Conservation (phyloP, 2,888 invertebrate genomes). For the Spodoptera exigua region DNA sequence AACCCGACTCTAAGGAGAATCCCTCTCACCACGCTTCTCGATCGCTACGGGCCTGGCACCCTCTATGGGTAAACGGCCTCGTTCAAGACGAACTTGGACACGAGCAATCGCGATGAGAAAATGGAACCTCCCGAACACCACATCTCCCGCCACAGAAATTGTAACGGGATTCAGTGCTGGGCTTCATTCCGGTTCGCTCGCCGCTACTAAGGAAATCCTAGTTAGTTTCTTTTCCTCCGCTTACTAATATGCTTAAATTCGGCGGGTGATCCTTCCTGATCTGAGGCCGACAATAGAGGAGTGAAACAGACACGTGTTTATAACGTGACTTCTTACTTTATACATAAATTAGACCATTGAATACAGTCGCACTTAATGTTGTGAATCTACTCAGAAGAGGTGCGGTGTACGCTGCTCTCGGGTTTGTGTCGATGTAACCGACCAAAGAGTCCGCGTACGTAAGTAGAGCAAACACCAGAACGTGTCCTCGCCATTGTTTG, state of each 20-base stretch:
- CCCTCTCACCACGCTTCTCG: slow-evolving; percentile 64
- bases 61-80: slow-evolving; percentile 85
- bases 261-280: slow-evolving; percentile 82
- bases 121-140: slow-evolving; percentile 86
- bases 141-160: slow-evolving; percentile 79
- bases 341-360: neutral
- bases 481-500: slow-evolving; percentile 5
- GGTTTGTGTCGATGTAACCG: slow-evolving; percentile 1
- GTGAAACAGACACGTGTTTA: slow-evolving; percentile 57
- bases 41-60: slow-evolving; percentile 88
- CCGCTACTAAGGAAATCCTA: slow-evolving; percentile 75
- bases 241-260: slow-evolving; percentile 92
- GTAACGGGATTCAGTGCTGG: slow-evolving; percentile 89
- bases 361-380: neutral
- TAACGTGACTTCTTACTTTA: slow-evolving; percentile 50
- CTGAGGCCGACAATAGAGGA: slow-evolving; percentile 74
- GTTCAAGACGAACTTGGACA: slow-evolving; percentile 86
- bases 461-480: slow-evolving; percentile 3
- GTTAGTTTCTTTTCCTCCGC: slow-evolving; percentile 92
- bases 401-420: neutral
- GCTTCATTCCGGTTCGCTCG: slow-evolving; percentile 87
- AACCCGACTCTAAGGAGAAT: slow-evolving; percentile 84
- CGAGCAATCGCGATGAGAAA: slow-evolving; percentile 65
- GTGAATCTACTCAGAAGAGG: neutral
- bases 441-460: slow-evolving; percentile 12